Percentiles rank a stretch among this genome's conserved stretches.
phyloP scores from a whole-genome alignment of 1,140 invertebrate genomes.

The Drosophila rufa region DNA sequence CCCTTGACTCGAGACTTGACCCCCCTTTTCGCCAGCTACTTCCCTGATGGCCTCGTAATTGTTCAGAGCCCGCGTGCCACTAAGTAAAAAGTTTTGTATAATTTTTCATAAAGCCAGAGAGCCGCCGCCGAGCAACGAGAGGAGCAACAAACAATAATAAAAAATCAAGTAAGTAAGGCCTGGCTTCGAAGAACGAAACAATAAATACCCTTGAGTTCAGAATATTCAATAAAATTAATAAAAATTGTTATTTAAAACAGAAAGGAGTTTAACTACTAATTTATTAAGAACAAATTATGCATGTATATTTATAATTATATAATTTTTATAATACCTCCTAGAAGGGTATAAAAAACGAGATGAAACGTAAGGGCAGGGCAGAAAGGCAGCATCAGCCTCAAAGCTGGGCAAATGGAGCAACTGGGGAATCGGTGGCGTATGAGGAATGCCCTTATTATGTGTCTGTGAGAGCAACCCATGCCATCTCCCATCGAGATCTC shows the following conservation, averaged over 20 bases:
- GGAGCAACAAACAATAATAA: conserved; percentile 20
- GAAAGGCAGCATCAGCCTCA: conserved; percentile 3
- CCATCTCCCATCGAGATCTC: not conserved
- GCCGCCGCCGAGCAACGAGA: conserved; percentile 7
- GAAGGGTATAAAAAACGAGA: conserved; percentile 16
- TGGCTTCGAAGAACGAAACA: not conserved
- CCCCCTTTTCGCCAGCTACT: not conserved
- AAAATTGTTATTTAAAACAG: too few relatives aligned
- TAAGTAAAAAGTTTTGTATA: conserved; percentile 82
- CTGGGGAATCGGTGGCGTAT: conserved; percentile 74
- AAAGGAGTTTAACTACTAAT: too few relatives aligned
- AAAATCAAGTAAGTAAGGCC: not conserved
- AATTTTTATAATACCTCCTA: not conserved
- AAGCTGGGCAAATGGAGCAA: conserved; percentile 49
- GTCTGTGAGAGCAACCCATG: conserved; percentile 25
- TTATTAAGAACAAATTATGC: too few relatives aligned
- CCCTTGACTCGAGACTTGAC: conserved; percentile 7
- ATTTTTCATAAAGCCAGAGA: conserved; percentile 71
- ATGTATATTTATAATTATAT: too few relatives aligned
- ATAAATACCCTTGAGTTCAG: too few relatives aligned
- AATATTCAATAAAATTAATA: too few relatives aligned
- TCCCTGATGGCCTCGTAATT: conserved; percentile 64
- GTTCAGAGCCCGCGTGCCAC: conserved; percentile 56
- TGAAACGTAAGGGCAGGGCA: conserved; percentile 4
- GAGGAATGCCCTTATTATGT: conserved; percentile 67